Evolutionary conservation across 2,113 vertebrate genomes (phyloP).

Genomic region (Alouatta palliata): DNA sequence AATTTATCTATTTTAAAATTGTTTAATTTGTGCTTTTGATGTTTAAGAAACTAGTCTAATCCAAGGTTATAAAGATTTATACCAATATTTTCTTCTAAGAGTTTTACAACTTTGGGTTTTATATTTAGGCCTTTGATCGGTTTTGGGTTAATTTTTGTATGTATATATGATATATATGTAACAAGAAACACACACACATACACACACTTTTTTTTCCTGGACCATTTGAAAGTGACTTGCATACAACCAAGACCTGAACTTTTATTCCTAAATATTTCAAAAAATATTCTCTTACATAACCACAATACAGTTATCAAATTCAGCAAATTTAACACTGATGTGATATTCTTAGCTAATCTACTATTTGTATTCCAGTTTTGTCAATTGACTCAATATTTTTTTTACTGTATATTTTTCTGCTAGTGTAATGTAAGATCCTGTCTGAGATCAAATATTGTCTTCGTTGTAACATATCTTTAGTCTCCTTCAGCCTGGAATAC

Average conservation of each 20-base stretch:
- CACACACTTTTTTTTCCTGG: neutral
- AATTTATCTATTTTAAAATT: too few relatives aligned
- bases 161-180: neutral
- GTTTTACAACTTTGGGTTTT: too few relatives aligned
- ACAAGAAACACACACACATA: neutral
- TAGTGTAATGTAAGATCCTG: neutral
- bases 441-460: neutral
- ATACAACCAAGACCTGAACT: neutral
- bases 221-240: neutral
- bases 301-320: neutral
- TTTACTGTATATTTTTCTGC: neutral
- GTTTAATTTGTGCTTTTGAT: too few relatives aligned
- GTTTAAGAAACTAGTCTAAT: too few relatives aligned
- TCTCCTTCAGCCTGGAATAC: neutral
- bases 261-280: slow-evolving; percentile 1
- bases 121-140: too few relatives aligned
- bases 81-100: too few relatives aligned
- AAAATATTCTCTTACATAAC: neutral
- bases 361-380: neutral
- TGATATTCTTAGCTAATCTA: neutral
- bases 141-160: too few relatives aligned
- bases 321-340: neutral
- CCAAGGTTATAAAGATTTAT: too few relatives aligned
- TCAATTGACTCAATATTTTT: neutral
- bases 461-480: neutral